Base-by-base conservation (phyloP, 2,113 vertebrate genomes). In the Motacilla alba region DNA sequence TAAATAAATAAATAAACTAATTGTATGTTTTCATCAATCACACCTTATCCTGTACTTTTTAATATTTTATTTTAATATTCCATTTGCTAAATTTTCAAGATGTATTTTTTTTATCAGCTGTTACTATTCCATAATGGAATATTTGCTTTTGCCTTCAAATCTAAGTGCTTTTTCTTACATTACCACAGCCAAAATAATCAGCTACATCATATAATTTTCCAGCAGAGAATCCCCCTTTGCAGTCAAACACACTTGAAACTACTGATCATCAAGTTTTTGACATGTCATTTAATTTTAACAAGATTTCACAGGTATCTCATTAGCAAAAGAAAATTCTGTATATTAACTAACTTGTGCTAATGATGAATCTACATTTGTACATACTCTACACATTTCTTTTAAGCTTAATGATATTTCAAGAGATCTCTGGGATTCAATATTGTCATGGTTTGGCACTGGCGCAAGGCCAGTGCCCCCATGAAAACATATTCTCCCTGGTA, bases 21-120 rank as follows among this genome's bases (percentile, higher is more conserved):
- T 22, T 59, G 2, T 27, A 52, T 41, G 10, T 11, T 69, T 55
- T 23, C 13, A 37, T 79, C 44, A 46, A 79, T 67, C 7, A 43
- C 4, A 50, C 3, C 7, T 27, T 0, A 1, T 4, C 21, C 5
- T 4, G 1, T n/a, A 31, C 31, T 75, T 85, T 66, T 67, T 56
- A 81, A 62, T 75, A 84, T 7, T 77, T 35, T 35, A 35, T 85
- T 66, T 67, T 56, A 81, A 62, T 75, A 84, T 7, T 77, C 13
- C 5, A 39, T 55, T 79, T 68, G 18, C 12, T 70, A 64, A 73
- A 60, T 59, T 47, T 16, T 82, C 18, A 33, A 31, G 30, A 52
- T 46, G 1, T 11, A 3, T 21, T 46, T 74, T 68, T 39, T 70
- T 69, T 75, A 58, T 37, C 15, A 72, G 23, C 10, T 74, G 6